Evolutionary conservation across 2,888 invertebrate genomes (phyloP).

Genomic region (Pteria penguin): DNA sequence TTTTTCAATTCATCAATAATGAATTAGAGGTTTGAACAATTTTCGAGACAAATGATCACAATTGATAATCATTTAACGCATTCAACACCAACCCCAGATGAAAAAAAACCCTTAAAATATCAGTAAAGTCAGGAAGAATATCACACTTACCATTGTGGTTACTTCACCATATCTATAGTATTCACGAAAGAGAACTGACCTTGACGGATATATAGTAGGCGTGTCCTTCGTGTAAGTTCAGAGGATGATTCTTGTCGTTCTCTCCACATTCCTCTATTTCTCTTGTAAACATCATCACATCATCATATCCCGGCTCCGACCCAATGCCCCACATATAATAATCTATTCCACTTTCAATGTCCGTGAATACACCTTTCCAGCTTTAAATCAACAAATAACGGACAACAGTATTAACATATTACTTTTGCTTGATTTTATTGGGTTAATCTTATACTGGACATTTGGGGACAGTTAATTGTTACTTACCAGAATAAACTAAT

Average conservation of each 20-base stretch:
- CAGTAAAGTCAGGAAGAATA: too few species aligned
- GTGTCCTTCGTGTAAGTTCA: conserved; percentile 52
- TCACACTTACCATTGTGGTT: too few species aligned
- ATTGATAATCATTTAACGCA: background rate
- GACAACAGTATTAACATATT: background rate
- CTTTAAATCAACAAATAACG: conserved; percentile 24
- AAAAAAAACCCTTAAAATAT: too few species aligned
- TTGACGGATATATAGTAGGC: conserved; percentile 55
- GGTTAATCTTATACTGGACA: too few species aligned
- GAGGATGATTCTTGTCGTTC: conserved; percentile 27
- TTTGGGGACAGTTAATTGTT: too few species aligned
- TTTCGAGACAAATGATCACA: background rate
- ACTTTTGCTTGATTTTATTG: too few species aligned
- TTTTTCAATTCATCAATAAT: too few species aligned
- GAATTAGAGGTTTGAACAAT: background rate
- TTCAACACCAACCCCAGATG: background rate
- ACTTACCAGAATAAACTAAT: too few species aligned
- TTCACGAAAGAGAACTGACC: too few species aligned
- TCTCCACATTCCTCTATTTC: conserved; percentile 41
- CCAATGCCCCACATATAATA: conserved; percentile 39
- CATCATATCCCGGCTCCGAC: conserved; percentile 39
- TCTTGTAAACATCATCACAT: conserved; percentile 32
- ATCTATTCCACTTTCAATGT: conserved; percentile 36
- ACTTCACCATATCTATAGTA: too few species aligned
- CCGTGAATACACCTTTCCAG: conserved; percentile 37